These are phyloP conservation scores for Scaptomyza pallida DNA, from an alignment of 1,140 invertebrate species.

Conservation along the genomic window DNA sequence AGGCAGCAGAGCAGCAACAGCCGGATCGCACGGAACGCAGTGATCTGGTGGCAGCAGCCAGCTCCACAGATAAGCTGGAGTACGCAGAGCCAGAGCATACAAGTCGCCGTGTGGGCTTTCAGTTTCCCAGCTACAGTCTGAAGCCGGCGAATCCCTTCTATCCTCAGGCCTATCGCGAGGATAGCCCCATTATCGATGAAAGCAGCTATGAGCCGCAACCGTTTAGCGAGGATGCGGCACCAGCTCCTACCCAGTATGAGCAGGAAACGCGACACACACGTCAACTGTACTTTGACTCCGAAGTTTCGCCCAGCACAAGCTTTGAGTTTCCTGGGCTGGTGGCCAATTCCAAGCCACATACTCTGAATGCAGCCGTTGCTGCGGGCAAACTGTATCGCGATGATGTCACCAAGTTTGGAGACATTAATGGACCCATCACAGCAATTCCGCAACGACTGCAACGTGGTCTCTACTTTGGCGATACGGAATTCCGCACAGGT, in stretches of 20 bases:
- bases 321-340: slow-evolving; percentile 77
- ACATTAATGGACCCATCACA: slow-evolving; percentile 82
- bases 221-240: slow-evolving; percentile 61
- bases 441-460: slow-evolving; percentile 70
- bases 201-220: slow-evolving; percentile 52
- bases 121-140: slow-evolving; percentile 81
- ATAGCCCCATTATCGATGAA: slow-evolving; percentile 77
- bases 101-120: slow-evolving; percentile 77
- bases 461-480: slow-evolving; percentile 72
- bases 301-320: slow-evolving; percentile 47
- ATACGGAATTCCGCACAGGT: slow-evolving; percentile 72
- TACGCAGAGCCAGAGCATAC: slow-evolving; percentile 65
- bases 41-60: slow-evolving; percentile 56
- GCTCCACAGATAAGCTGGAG: slow-evolving; percentile 63
- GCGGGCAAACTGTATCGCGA: slow-evolving; percentile 73
- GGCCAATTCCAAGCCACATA: slow-evolving; percentile 75
- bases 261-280: slow-evolving; percentile 70
- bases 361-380: slow-evolving; percentile 54
- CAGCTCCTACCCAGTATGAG: slow-evolving; percentile 58
- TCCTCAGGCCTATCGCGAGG: slow-evolving; percentile 81
- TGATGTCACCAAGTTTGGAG: slow-evolving; percentile 83
- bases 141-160: slow-evolving; percentile 74
- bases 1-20: slow-evolving; percentile 24
- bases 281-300: slow-evolving; percentile 72
- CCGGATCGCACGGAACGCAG: slow-evolving; percentile 72